A percentile compares a stretch with the other conserved stretches of the same genome.
phyloP scores from a whole-genome alignment of 2,797 vertebrate genomes.

The Toxotes lorentzi region DNA sequence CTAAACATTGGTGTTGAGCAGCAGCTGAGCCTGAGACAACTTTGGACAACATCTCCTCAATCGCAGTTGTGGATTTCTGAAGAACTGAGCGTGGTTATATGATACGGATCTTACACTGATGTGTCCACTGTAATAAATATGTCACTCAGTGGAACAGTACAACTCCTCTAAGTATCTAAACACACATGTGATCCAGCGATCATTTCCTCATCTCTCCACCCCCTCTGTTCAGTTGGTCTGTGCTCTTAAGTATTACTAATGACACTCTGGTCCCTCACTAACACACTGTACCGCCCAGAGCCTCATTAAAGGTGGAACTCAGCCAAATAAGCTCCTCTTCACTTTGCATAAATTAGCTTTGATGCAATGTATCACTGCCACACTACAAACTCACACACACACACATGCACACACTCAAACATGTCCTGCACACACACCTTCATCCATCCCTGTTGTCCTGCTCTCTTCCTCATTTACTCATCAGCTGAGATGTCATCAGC shows the following conservation, averaged over 20 bases:
- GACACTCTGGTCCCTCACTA: conserved; percentile 39
- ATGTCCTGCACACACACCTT: conserved; percentile 38
- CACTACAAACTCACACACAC: not conserved
- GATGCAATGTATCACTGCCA: conserved; percentile 84
- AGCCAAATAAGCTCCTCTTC: conserved; percentile 85
- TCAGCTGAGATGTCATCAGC: conserved; percentile 71
- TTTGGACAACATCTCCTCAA: not conserved
- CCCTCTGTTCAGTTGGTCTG: conserved; percentile 27
- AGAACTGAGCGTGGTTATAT: not conserved
- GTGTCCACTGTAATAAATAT: not conserved
- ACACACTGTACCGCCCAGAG: conserved; percentile 67
- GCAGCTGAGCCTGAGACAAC: not conserved
- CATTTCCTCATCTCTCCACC: not conserved
- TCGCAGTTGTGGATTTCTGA: not conserved
- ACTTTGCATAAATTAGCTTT: conserved; percentile 87
- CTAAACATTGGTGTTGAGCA: not conserved
- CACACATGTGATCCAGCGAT: not conserved
- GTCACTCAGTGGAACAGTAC: not conserved
- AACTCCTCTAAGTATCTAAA: not conserved
- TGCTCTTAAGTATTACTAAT: conserved; percentile 76
- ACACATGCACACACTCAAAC: conserved; percentile 19
- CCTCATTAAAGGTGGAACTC: conserved; percentile 84
- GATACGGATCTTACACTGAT: not conserved
- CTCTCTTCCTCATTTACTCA: conserved; percentile 75
- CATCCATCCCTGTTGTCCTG: conserved; percentile 62